Evolutionary conservation across 2,888 invertebrate species (phyloP), one percentile per base, ranked within the genome.

Genomic region (Pheosia gnoma): DNA sequence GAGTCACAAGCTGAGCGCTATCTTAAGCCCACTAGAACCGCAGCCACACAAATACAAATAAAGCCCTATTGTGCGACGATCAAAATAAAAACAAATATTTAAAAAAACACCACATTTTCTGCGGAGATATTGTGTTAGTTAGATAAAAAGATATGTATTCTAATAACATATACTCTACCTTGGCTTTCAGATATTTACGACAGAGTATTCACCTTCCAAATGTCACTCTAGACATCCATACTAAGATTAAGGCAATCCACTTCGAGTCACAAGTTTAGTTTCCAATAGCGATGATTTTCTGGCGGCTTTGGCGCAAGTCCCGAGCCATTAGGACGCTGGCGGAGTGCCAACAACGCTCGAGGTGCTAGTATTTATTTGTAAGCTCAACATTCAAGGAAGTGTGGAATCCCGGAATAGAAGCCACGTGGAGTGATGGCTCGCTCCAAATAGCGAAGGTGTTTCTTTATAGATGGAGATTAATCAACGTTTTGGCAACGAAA

Each of bases 381-480:
- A 89, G 86, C 86, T 85, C 81, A 87, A 89, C 88, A 91, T 90
- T 91, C 91, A 88, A 90, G 92, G 91, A 93, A 92, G 91, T 91
- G 87, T 83, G 82, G 86, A 85, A 83, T 89, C 90, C 88, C 81
- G 83, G 87, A 93, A 91, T 91, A 91, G 91, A 86, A 84, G 83
- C 82, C 87, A 86, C 82, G 82, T 80, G 83, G 83, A 85, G 82
- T 85, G 85, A 84, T 79, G 81, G 79, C 78, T 75, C 62, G 67
- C 75, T 77, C 67, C 65, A 69, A 77, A 78, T 77, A 75, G 70
- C 69, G 57, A 61, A 61, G 60, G 57, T 6, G 64, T 57, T 71
- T 68, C 63, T 66, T 66, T 64, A 70, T 54, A 57, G 59, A 57
- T 65, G 65, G 58, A 66, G 57, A 74, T 71, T 76, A 67, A 68